These are phyloP conservation scores for Poliocrania exsul DNA, from an alignment of 2,797 vertebrate genomes.

Conservation along the genomic window DNA sequence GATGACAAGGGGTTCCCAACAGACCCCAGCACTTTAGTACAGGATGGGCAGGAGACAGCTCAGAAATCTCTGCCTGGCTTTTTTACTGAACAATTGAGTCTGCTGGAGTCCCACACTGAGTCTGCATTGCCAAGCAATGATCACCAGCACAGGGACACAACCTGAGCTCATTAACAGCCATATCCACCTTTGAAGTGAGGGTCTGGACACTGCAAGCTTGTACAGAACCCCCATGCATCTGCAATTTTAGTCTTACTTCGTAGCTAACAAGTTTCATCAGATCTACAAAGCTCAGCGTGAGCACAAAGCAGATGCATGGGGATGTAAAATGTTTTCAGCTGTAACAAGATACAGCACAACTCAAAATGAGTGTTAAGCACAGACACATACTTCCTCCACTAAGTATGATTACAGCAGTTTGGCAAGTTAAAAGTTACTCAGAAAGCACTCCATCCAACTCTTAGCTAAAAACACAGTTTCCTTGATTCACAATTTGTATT, in stretches of 20 bases:
- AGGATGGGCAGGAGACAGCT: neutral
- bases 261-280: neutral
- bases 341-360: neutral
- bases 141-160: neutral
- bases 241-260: neutral
- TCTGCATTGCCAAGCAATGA: neutral
- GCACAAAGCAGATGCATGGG: neutral
- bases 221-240: neutral
- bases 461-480: neutral
- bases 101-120: neutral
- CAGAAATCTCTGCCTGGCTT: neutral
- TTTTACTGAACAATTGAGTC: neutral
- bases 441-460: neutral
- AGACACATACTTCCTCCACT: neutral
- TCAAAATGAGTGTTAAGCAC: neutral
- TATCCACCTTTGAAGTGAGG: rapidly evolving
- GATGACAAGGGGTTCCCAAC: neutral
- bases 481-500: neutral
- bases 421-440: neutral
- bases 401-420: neutral
- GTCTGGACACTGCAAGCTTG: neutral
- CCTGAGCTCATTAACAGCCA: neutral
- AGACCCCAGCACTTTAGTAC: neutral
- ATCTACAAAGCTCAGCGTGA: neutral
- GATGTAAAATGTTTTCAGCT: neutral